phyloP scores from a whole-genome alignment of 2,113 vertebrate species.

The Parus major region DNA sequence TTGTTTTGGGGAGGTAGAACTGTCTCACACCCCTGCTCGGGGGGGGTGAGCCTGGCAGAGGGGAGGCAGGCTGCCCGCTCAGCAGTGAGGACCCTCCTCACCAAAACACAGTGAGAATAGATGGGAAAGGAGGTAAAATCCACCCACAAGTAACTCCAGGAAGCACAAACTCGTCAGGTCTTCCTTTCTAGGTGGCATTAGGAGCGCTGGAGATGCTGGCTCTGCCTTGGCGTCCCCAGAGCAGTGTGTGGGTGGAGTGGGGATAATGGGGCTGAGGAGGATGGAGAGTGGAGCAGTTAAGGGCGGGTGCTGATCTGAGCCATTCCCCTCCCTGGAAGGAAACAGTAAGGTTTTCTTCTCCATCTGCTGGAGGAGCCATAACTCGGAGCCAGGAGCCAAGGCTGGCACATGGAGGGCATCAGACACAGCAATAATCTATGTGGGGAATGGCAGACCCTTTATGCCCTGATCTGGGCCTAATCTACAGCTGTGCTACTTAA shows the following conservation, averaged over 20 bases:
- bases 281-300: not conserved
- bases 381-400: not conserved
- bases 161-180: not conserved
- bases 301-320: not conserved
- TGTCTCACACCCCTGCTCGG: accelerated
- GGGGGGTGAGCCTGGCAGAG: not conserved
- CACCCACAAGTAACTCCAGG: not conserved
- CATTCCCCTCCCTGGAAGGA: not conserved
- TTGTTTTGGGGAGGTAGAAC: not conserved
- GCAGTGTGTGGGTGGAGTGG: not conserved
- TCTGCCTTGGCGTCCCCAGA: not conserved
- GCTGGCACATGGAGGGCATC: not conserved
- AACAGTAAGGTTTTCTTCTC: not conserved
- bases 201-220: not conserved
- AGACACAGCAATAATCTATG: accelerated
- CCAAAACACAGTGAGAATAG: not conserved
- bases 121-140: not conserved
- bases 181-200: not conserved
- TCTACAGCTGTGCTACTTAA: not conserved
- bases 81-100: not conserved
- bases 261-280: not conserved
- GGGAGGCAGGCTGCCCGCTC: not conserved
- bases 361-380: not conserved
- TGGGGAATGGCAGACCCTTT: not conserved
- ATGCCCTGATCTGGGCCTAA: not conserved